Percentiles rank a stretch among this genome's conserved stretches.
Evolutionary conservation across 2,113 vertebrate genomes (phyloP).

Genomic region (Eptesicus fuscus): DNA sequence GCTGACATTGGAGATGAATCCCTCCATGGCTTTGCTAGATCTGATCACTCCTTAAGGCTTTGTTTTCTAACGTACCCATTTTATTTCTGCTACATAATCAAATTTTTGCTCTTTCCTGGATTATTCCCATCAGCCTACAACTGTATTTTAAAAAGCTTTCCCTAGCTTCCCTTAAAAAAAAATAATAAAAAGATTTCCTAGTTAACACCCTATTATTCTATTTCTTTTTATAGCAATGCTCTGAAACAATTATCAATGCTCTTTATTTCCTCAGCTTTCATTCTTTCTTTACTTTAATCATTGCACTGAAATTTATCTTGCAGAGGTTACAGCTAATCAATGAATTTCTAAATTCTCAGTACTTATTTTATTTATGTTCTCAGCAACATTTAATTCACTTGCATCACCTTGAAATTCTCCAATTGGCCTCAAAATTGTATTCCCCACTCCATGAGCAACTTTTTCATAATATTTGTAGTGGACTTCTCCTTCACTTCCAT

Average conservation of each 20-base stretch:
- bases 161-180: too few species aligned
- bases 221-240: not conserved
- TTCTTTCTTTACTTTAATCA: not conserved
- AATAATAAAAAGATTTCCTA: not conserved
- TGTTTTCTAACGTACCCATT: not conserved
- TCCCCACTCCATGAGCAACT: not conserved
- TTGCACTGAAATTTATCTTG: not conserved
- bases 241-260: not conserved
- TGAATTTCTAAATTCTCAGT: not conserved
- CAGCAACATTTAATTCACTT: not conserved
- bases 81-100: not conserved
- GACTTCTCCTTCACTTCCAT: not conserved
- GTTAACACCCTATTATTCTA: not conserved
- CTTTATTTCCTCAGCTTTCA: not conserved
- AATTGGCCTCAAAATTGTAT: not conserved
- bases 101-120: not conserved
- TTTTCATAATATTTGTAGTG: not conserved
- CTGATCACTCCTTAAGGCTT: not conserved
- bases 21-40: not conserved
- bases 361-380: not conserved
- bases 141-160: not conserved
- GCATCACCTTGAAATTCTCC: not conserved
- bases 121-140: not conserved
- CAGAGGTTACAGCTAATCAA: not conserved
- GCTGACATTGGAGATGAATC: not conserved